A percentile compares a stretch with the other conserved stretches of the same genome.
Evolutionary conservation across 2,113 vertebrate species (phyloP).

Genomic region (Sula dactylatra): DNA sequence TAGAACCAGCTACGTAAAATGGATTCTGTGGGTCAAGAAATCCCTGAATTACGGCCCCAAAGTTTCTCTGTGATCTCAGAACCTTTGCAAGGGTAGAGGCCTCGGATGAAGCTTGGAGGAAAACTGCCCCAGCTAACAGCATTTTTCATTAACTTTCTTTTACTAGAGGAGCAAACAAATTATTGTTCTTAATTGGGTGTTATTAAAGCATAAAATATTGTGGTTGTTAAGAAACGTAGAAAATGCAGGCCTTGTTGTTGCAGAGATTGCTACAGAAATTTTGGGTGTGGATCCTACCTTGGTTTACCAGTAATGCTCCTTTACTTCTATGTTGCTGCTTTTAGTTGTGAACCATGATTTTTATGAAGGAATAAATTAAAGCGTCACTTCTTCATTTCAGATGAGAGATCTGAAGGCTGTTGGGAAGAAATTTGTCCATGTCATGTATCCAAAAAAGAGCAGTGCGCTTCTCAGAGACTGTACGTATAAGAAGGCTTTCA

Average conservation of each 20-base stretch:
- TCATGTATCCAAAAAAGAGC: conserved; percentile 94
- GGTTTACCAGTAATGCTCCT: neutral
- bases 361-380: neutral
- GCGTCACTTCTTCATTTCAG: conserved; percentile 68
- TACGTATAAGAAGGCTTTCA: conserved; percentile 59
- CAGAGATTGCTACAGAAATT: neutral
- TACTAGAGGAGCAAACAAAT: neutral
- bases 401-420: conserved; percentile 93
- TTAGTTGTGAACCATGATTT: neutral
- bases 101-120: neutral
- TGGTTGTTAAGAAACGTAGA: neutral
- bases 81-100: neutral
- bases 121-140: neutral
- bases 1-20: fast-evolving
- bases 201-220: neutral
- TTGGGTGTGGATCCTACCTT: neutral
- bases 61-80: neutral
- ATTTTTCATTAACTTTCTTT: neutral
- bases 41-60: neutral
- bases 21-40: neutral
- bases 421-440: conserved; percentile 95
- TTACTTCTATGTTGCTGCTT: neutral
- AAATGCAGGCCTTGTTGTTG: fast-evolving
- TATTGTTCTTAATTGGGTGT: neutral
- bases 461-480: conserved; percentile 90